Evolutionary conservation across 2,797 vertebrate species (phyloP), one percentile per base, ranked within the genome.

Genomic region (Paguma larvata): DNA sequence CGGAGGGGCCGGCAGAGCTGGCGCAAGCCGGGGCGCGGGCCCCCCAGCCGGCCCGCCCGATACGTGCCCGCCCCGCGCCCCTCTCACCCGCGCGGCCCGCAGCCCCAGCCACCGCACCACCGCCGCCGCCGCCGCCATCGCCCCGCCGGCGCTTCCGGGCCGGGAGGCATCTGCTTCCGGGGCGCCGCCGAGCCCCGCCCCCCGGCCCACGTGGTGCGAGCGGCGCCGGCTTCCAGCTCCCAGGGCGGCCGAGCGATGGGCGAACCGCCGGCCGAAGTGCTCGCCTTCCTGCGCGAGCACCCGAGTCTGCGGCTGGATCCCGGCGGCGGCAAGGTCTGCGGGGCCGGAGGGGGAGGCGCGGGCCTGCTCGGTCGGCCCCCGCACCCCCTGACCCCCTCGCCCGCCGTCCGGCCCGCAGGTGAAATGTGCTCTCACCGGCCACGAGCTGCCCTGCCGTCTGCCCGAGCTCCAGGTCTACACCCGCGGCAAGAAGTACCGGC

Each of bases 361-460:
- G 27, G n/a, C 1, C 4, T 27, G 72, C 78, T 3, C 34, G 5
- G 53, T 2, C 38, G 2, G 11, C 6, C 34, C 85, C 21, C 19
- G 67, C 23, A 14, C 38, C 14, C 19, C 13, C 79, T 41, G 34
- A 79, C 78, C 27, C 5, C 15, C 32, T 63, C 2, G 11, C 11
- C 65, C 10, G 21, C 7, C 63, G 19, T 78, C 44, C 32, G 30
- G 11, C 44, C 83, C 92, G 5, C 97, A 99, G 99, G 99, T 99
- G 84, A 99, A 97, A 51, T 99, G 99, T 98, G 97, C 98, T 0
- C 98, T 99, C 93, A 99, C 99, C 0, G 99, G 99, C 44, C 99
- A 99, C 0, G 99, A 99, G 98, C 97, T 99, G 90, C 99, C 99
- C 0, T 99, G 99, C 91, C 99, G 98, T 53, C 98, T 99, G 87